phyloP scores from a whole-genome alignment of 2,797 vertebrate genomes.

The Chromobotia macracanthus region DNA sequence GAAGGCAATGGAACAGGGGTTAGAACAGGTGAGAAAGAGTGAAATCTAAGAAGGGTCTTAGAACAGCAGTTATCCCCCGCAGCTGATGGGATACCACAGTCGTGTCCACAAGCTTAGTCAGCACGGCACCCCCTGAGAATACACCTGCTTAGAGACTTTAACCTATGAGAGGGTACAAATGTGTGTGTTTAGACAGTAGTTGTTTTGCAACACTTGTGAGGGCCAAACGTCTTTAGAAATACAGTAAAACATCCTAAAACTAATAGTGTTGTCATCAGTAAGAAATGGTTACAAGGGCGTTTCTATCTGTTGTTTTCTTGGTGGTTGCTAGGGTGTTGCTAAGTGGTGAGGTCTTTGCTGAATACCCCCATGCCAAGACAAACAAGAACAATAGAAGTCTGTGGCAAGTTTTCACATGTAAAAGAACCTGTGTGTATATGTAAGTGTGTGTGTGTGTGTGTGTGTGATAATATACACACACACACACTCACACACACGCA shows the following conservation, averaged over 20 bases:
- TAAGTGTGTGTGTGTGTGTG: no score
- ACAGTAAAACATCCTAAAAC: neutral
- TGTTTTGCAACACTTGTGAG: neutral
- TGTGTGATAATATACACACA: no score
- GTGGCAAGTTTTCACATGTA: no score
- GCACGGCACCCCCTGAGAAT: slow-evolving; percentile 4
- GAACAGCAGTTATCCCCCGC: neutral
- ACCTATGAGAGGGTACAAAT: neutral
- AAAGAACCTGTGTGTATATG: no score
- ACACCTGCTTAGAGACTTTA: slow-evolving; percentile 30
- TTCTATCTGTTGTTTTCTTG: neutral
- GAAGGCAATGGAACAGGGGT: slow-evolving; percentile 5
- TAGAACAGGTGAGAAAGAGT: slow-evolving; percentile 42
- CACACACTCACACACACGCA: no score
- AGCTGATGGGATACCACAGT: slow-evolving; percentile 33
- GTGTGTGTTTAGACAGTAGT: neutral
- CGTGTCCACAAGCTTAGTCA: slow-evolving; percentile 22
- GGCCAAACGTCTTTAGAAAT: neutral
- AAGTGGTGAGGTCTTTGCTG: no score
- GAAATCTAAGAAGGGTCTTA: slow-evolving; percentile 23
- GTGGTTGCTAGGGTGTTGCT: neutral
- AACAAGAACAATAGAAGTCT: no score
- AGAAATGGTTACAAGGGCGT: neutral
- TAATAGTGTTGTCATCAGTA: neutral
- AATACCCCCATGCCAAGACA: no score